Conservation (phyloP, 2,888 invertebrate species). For the Drosophila stalkeri region DNA sequence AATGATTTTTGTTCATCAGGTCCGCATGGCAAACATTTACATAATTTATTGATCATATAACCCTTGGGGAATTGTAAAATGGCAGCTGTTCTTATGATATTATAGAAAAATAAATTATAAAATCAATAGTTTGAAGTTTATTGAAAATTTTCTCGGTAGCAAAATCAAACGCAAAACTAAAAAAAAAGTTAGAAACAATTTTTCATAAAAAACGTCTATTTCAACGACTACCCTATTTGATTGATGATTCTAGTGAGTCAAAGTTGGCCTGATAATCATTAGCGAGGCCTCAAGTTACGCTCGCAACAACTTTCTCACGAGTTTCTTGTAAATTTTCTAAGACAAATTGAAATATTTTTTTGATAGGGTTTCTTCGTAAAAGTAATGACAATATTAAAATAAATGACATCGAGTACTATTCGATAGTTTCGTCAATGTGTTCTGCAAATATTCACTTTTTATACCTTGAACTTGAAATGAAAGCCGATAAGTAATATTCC, state of each 20-base stretch:
- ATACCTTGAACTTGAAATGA: too few relatives aligned
- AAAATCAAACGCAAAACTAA: constrained; percentile 30
- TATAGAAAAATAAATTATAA: constrained; percentile 28
- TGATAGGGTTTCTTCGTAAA: constrained; percentile 22
- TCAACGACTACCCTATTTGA: constrained; percentile 66
- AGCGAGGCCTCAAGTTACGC: constrained; percentile 65
- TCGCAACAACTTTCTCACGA: constrained; percentile 65
- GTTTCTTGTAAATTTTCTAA: constrained; percentile 43
- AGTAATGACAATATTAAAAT: constrained; percentile 84
- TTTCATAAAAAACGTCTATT: constrained; percentile 69
- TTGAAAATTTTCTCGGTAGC: constrained; percentile 48
- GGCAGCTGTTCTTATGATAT: constrained; percentile 61
- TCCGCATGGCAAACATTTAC: constrained; percentile 61
- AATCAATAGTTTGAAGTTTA: constrained; percentile 38
- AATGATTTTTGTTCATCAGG: constrained; percentile 69
- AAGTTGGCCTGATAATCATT: constrained; percentile 55
- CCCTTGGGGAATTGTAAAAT: constrained; percentile 44
- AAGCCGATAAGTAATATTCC: too few relatives aligned
- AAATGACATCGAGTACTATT: constrained; percentile 74
- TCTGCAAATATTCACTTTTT: constrained; percentile 34
- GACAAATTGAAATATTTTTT: constrained; percentile 13
- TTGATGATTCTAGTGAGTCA: constrained; percentile 67
- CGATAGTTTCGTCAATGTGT: constrained; percentile 53
- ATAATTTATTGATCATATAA: constrained; percentile 64
- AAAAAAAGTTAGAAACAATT: constrained; percentile 57